Base-by-base conservation (phyloP, 2,113 vertebrate genomes). In the Pachycephala philippinensis region DNA sequence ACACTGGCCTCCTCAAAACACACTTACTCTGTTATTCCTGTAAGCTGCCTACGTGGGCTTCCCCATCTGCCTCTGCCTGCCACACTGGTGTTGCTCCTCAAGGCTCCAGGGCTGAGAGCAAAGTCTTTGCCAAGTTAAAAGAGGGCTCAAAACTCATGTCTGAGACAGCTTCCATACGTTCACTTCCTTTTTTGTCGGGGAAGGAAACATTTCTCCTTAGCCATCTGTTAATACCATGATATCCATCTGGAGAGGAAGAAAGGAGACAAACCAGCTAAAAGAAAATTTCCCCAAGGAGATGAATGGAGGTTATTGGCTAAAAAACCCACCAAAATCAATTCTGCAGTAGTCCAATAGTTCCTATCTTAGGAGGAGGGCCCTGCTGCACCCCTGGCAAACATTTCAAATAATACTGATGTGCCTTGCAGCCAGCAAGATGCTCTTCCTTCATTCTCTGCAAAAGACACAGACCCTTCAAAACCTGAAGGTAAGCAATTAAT, bases 1-100 rank as follows among this genome's bases (percentile, higher is more conserved):
- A 18, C 20, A 15, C 12, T 9, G 30, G 15, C 45, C 52, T 35
- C 52, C 63, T 60, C 64, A 52, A 87, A 84, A 68, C 37, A 65
- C 33, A 7, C 13, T 45, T 30, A 16, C 19, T 42, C 54, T 1
- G 0, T 44, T 60, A 21, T n/a, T 57, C 40, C 50, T n/a, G 23
- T 6, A 50, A 64, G 39, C 7, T 3, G 6, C 24, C 42, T 40
- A 1, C 3, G 6, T 13, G 20, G n/a, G 37, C 35, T 61, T 70
- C 45, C 56, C 40, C 37, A 33, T 33, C 87, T 42, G 40, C 33
- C 45, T 52, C 54, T 64, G 63, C 50, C 65, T 86, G 56, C 42
- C 91, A 59, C 31, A 21, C 44, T 64, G 50, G 27, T 2, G 0
- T 7, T 77, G 33, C 23, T 81, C 49, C 66, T 54, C 40, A 28